Evolutionary conservation across 2,113 vertebrate species (phyloP), one percentile per base, ranked within the genome.

Genomic region (Galemys pyrenaicus): DNA sequence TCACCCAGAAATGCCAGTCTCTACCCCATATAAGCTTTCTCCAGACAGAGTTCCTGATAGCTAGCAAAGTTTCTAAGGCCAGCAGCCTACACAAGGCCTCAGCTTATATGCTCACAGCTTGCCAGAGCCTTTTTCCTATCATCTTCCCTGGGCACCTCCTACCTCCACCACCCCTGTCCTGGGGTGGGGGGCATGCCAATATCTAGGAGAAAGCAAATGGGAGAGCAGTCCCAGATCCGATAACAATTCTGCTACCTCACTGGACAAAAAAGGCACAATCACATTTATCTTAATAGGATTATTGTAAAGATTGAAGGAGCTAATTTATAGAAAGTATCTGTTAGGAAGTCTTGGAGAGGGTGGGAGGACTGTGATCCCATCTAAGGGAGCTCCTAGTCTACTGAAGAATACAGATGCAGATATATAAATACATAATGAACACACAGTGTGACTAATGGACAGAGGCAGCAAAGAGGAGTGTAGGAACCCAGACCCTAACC

Each of bases 181-280:
- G 35, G 62, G 15, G n/a, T 75, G 4, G 12, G n/a, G 39, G 28
- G 75, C 37, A 92, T 95, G 30, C 9, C 64, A 74, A 88, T 85
- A 24, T 46, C 2, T 75, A 60, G 84, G 65, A 95, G 46, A 95
- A 91, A 87, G 28, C 30, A 94, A 9, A 30, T 81, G 10, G 6
- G 35, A n/a, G 15, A 83, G 26, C 19, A 81, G 49, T 6, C 35
- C 49, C 35, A 70, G 35, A 46, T 87, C 49, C 89, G 30, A 89
- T 60, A 73, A 70, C 28, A 91, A 32, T 79, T 85, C 81, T 92
- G 46, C 92, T 89, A 91, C 67, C 32, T 93, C 64, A 83, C 56
- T 89, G 58, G 28, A 78, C 32, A 89, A 82, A 82, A 24, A 46
- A 20, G 22, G 24, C 41, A 78, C 56, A 94, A 9, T 86, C 56